Conservation (phyloP, 2,113 vertebrate species). For the Neolamprologus kungweensis region DNA sequence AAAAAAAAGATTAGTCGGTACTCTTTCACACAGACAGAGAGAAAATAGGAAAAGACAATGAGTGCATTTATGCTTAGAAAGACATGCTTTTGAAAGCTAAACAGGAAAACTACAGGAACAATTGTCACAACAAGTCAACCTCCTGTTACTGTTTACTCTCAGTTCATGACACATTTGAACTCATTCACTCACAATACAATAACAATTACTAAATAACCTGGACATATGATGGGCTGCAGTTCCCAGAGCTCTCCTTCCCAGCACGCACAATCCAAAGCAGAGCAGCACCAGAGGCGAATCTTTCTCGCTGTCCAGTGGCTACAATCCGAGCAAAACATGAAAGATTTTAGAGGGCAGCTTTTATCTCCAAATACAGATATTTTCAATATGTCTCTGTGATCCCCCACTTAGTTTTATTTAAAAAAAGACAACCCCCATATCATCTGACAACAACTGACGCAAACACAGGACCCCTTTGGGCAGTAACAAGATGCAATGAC, state of each 20-base stretch:
- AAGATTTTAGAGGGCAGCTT: neutral
- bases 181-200: neutral
- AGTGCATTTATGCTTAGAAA: neutral
- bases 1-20: neutral
- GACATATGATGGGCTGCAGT: constrained; percentile 98
- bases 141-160: neutral
- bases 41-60: neutral
- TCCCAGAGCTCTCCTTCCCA: constrained; percentile 92
- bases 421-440: neutral
- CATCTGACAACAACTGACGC: neutral
- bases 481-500: neutral
- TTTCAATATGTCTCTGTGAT: neutral
- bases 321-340: neutral
- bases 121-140: neutral
- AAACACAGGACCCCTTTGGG: neutral
- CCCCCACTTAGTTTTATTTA: neutral
- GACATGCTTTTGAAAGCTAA: neutral
- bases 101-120: neutral
- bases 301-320: constrained; percentile 90
- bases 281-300: constrained; percentile 88
- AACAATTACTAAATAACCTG: constrained; percentile 73
- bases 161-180: neutral
- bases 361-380: neutral
- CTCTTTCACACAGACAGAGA: neutral
- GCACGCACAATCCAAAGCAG: constrained; percentile 93